Base-by-base conservation (phyloP, 1,140 invertebrate genomes). In the Oedothorax gibbosus region DNA sequence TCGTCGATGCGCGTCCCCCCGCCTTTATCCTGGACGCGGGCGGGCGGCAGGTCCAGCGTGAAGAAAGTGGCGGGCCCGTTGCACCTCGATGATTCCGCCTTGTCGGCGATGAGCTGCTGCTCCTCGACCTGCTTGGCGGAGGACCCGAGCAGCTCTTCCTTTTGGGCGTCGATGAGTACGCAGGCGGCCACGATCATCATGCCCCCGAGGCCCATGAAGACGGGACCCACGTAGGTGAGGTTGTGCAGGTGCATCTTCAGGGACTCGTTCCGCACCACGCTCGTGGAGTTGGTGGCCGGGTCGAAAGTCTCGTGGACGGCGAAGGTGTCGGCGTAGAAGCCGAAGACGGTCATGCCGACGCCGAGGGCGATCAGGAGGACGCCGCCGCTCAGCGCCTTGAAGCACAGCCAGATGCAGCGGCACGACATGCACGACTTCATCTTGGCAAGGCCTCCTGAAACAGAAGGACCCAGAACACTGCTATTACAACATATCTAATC, bases 161-260 rank as follows among this genome's bases (percentile, higher is more conserved):
- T 84, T 20, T 86, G 71, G 15, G 83, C 95, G 89, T 97, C 96
- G 88, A 97, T 97, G 95, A 97, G 96, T 18, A 98, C 96, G 87
- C 96, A 97, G 0, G 96, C 95, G 14, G 96, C 96, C 3, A 97
- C 96, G 7, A 98, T 95, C 85, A 97, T 96, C 88, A 98, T 92
- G 95, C 95, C 96, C 91, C 96, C 96, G 64, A 97, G 93, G 60
- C 96, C 96, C 96, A 97, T 97, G 50, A 97, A 94, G 84, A 97
- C 96, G 14, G 96, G 96, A 9, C 96, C 96, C 10, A 95, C 96
- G 88, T 96, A 97, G 0, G 95, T 96, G 1, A 97, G 91, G 89
- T 97, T 97, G 90, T 96, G 96, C 64, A 97, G 91, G 88, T 96
- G 95, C 73, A 66, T 20, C 72, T 85, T 71, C 49, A 72, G 35